Evolutionary conservation across 2,113 vertebrate species (phyloP).

Genomic region (Oryzias curvinotus): DNA sequence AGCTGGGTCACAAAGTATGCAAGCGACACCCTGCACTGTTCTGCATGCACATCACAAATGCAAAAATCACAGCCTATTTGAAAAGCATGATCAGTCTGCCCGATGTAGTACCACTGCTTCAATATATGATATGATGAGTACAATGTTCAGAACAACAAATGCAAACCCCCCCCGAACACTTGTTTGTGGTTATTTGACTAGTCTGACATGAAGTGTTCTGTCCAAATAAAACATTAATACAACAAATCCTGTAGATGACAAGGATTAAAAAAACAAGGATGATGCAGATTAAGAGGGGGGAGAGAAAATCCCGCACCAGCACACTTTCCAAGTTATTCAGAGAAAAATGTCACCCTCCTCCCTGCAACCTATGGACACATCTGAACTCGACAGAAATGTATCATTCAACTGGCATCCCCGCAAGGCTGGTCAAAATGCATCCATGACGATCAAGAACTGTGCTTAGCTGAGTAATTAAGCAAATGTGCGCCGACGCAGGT

Average conservation of each 20-base stretch:
- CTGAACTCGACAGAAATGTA: conserved; percentile 33
- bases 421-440: conserved; percentile 42
- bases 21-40: conserved; percentile 36
- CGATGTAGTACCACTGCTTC: conserved; percentile 53
- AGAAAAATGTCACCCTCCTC: conserved; percentile 40
- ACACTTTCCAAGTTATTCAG: conserved; percentile 69
- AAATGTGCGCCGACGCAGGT: conserved; percentile 58
- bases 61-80: conserved; percentile 19
- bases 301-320: conserved; percentile 59
- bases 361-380: conserved; percentile 17
- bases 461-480: conserved; percentile 70
- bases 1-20: conserved; percentile 52
- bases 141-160: conserved; percentile 49
- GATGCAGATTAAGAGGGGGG: conserved; percentile 60
- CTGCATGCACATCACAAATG: conserved; percentile 42
- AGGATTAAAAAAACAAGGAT: conserved; percentile 61
- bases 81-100: conserved; percentile 35
- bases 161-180: conserved; percentile 43
- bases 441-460: conserved; percentile 56
- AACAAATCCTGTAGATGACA: conserved; percentile 61
- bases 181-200: conserved; percentile 40
- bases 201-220: conserved; percentile 25
- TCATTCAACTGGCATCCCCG: conserved; percentile 64
- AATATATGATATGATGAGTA: conserved; percentile 40
- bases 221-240: conserved; percentile 20